Conservation (phyloP, 2,113 vertebrate genomes). For the Seriola aureovittata region DNA sequence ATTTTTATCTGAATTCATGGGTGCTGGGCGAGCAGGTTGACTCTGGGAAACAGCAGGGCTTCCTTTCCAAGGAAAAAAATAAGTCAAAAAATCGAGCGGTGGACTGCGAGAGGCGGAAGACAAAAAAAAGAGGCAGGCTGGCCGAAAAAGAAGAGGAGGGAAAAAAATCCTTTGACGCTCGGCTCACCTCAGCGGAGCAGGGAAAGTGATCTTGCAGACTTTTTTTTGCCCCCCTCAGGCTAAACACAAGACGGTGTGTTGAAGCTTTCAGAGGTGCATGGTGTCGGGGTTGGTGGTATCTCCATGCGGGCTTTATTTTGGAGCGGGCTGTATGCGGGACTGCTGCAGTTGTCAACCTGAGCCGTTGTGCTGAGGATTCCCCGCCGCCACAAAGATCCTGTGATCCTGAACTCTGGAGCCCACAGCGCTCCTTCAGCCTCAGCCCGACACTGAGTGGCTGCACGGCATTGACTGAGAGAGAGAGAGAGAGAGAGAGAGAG, state of each 20-base stretch:
- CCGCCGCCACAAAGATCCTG: constrained; percentile 22
- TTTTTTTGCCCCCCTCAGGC: constrained; percentile 41
- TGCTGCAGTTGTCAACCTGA: constrained; percentile 54
- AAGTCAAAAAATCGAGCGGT: constrained; percentile 20
- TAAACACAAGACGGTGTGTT: constrained; percentile 30
- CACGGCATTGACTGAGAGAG: constrained; percentile 37
- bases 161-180: constrained; percentile 34
- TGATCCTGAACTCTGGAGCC: constrained; percentile 49
- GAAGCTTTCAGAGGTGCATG: constrained; percentile 64
- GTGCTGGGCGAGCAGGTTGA: constrained; percentile 66
- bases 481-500: constrained; percentile 31
- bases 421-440: constrained; percentile 64
- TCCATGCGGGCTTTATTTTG: constrained; percentile 55
- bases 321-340: constrained; percentile 32
- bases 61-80: constrained; percentile 23
- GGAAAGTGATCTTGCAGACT: constrained; percentile 77
- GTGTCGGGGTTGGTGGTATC: constrained; percentile 29
- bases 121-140: constrained; percentile 9
- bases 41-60: constrained; percentile 36
- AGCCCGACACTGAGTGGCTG: constrained; percentile 59
- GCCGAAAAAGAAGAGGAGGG: not conserved
- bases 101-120: constrained; percentile 42
- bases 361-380: constrained; percentile 40
- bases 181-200: constrained; percentile 48
- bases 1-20: constrained; percentile 89